A percentile compares a stretch with the other conserved stretches of the same genome.
These are phyloP conservation scores for Malurus leucopterus DNA, from an alignment of 2,797 vertebrate genomes.

Conservation along the genomic window DNA sequence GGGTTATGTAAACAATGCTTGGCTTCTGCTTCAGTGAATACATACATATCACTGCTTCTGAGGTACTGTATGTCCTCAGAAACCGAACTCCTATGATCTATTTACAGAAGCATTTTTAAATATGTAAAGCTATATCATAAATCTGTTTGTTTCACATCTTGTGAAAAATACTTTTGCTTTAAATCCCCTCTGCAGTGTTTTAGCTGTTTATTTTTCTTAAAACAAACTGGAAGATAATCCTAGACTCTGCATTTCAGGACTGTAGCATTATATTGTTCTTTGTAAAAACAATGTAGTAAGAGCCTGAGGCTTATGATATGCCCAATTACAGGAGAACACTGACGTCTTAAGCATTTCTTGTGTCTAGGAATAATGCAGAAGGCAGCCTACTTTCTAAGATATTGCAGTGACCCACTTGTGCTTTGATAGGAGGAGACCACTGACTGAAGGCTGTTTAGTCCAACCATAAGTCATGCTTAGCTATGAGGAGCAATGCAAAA, in stretches of 20 bases:
- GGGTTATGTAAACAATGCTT: background rate
- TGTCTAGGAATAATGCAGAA: constrained; percentile 18
- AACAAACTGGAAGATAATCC: background rate
- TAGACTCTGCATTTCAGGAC: background rate
- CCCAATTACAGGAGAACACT: background rate
- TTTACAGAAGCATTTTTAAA: background rate
- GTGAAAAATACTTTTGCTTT: background rate
- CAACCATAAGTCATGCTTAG: background rate
- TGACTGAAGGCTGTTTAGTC: background rate
- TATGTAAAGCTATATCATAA: background rate
- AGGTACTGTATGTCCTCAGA: background rate
- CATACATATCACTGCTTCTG: background rate
- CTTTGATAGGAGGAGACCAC: background rate
- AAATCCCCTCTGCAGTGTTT: background rate
- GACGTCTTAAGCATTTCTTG: background rate
- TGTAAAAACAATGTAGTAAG: background rate
- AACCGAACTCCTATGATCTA: background rate
- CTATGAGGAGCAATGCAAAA: background rate
- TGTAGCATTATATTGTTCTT: background rate
- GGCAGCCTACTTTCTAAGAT: background rate
- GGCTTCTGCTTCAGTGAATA: background rate
- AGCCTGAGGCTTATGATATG: constrained; percentile 24
- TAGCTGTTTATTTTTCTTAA: background rate
- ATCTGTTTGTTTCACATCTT: background rate
- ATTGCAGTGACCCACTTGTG: constrained; percentile 1